Evolutionary conservation across 2,113 vertebrate species (phyloP).

Genomic region (Arenaria interpres): DNA sequence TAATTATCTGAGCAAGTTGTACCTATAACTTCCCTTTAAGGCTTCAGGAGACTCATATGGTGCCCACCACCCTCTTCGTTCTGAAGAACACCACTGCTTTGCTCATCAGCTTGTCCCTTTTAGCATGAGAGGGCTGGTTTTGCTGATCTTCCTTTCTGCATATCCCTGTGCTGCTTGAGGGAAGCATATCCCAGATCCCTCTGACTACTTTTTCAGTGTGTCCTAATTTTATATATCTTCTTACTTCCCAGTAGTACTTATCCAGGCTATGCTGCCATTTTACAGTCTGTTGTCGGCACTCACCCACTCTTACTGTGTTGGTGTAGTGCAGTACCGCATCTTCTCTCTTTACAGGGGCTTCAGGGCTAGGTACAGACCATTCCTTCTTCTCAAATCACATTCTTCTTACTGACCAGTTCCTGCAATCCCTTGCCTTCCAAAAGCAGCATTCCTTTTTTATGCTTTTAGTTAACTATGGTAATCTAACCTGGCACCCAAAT

Average conservation of each 20-base stretch:
- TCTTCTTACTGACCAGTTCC: background rate
- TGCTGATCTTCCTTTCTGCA: background rate
- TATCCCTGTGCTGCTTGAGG: background rate
- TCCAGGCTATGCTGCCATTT: background rate
- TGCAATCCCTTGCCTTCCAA: background rate
- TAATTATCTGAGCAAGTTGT: background rate
- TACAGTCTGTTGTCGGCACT: background rate
- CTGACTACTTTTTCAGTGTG: background rate
- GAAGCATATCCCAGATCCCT: background rate
- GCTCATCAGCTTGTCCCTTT: background rate
- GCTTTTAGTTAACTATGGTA: background rate
- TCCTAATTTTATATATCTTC: background rate
- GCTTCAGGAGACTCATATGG: background rate
- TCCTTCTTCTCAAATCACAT: background rate
- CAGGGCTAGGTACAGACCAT: background rate
- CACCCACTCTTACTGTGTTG: background rate
- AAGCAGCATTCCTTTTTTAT: background rate
- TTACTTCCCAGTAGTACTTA: background rate
- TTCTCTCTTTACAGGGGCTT: background rate
- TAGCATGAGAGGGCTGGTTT: background rate
- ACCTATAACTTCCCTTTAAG: background rate
- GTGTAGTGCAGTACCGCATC: rapidly evolving
- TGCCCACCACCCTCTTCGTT: background rate
- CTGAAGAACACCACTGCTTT: background rate
- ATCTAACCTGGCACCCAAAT: background rate